Base-by-base conservation (phyloP, 2,113 vertebrate genomes). In the Channa maculata region DNA sequence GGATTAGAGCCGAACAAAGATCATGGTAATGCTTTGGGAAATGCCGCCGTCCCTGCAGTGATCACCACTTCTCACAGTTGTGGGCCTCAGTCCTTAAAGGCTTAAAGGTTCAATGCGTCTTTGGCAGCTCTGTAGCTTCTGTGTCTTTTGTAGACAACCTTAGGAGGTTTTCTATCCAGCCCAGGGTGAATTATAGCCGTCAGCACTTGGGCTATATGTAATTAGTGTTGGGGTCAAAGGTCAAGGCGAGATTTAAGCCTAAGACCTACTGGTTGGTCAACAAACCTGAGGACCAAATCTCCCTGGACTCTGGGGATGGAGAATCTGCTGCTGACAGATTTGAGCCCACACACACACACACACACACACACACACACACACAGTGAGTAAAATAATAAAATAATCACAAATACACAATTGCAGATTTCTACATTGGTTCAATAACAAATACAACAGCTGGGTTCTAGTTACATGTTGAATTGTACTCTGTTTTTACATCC, bases 281-380 rank as follows among this genome's bases (percentile, higher is more conserved):
- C 89, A 83, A 93, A 97, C 68, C 74, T 1, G 15, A 63, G 69
- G 62, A 83, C 95, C 93, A 76, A 86, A 96, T 93, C 80, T 71
- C 85, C 95, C 94, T 69, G 94, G 90, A 93, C 96, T 95, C 66
- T 93, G 92, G 69, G 91, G 96, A 97, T 48, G 94, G 95, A 94
- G 96, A 98, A 63, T 91, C 95, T 91, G 65, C 96, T 94, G 93
- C 94, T 95, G 87, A 98, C 94, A 85, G 94, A 94, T 95, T 86
- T 95, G 89, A 96, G 45, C 57, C 78, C 74, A 78, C 77, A 79
- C 48, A 71, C 71, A 86, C 84, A 78, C 33, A 49, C 67, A 64
- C 50, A 77, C 54, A 53, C 68, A 72, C n/a, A n/a, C n/a, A n/a
- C 39, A 60, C 62, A 15, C 70, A 72, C 58, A 65, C 36, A 68